phyloP scores from a whole-genome alignment of 1,140 invertebrate genomes.

The Brachionus rotundiformis region DNA sequence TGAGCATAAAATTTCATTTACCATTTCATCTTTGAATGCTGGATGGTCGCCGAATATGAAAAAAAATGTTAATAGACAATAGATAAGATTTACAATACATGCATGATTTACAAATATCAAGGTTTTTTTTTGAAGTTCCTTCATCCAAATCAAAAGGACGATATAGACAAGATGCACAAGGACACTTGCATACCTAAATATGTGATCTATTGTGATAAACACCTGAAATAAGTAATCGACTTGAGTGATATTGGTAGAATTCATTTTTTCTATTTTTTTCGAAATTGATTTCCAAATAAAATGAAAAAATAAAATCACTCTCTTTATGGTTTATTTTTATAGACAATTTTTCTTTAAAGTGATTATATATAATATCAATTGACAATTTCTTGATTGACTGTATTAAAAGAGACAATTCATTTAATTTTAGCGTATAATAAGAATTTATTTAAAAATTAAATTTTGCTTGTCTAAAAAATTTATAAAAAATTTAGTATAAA shows the following conservation, averaged over 20 bases:
- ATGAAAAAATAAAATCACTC: no score
- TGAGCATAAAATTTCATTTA: constrained; percentile 12
- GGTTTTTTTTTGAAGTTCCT: constrained; percentile 5
- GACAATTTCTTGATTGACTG: neutral
- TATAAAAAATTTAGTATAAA: constrained; percentile 10
- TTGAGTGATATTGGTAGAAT: neutral
- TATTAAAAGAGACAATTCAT: neutral
- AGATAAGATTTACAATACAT: neutral
- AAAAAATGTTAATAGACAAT: neutral
- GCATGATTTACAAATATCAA: constrained; percentile 23
- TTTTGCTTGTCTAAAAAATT: constrained; percentile 10
- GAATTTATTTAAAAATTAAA: constrained; percentile 16
- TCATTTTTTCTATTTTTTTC: neutral
- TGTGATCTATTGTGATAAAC: neutral
- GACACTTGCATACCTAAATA: neutral
- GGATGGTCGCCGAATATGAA: neutral
- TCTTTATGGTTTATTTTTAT: no score
- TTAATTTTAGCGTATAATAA: constrained; percentile 16
- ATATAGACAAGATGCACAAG: neutral
- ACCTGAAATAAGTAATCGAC: neutral
- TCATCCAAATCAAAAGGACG: neutral
- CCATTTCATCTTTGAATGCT: neutral
- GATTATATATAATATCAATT: neutral
- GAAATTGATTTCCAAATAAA: neutral
- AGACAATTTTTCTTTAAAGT: no score